Conservation (phyloP, 2,888 invertebrate genomes). For the Epinotia nisella region DNA sequence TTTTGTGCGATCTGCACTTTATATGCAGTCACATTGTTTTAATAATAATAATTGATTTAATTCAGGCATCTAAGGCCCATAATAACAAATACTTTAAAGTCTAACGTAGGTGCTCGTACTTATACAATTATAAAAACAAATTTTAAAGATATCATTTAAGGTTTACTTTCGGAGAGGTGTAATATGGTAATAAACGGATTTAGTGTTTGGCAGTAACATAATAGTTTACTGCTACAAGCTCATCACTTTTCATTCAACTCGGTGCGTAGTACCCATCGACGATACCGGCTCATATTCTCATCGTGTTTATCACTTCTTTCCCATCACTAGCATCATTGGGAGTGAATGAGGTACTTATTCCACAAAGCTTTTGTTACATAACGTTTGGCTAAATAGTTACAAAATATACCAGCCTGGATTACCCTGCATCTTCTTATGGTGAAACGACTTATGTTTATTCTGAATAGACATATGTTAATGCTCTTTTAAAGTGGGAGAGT, state of each 20-base stretch:
- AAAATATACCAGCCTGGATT: slow-evolving; percentile 63
- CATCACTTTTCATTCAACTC: neutral
- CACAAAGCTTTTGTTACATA: slow-evolving; percentile 75
- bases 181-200: too few relatives aligned
- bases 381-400: slow-evolving; percentile 69
- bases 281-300: neutral
- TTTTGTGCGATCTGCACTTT: neutral
- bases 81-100: too few relatives aligned
- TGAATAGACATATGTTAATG: slow-evolving; percentile 1
- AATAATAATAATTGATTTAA: too few relatives aligned
- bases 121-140: too few relatives aligned
- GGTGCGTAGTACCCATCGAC: neutral
- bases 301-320: slow-evolving; percentile 15
- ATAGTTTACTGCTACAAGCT: neutral
- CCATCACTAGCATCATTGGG: slow-evolving; percentile 60
- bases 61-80: too few relatives aligned
- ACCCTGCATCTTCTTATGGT: slow-evolving; percentile 49
- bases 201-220: too few relatives aligned
- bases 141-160: too few relatives aligned
- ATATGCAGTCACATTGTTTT: neutral
- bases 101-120: too few relatives aligned
- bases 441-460: slow-evolving; percentile 11
- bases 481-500: neutral
- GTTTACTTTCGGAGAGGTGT: too few relatives aligned
- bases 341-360: slow-evolving; percentile 68